Evolutionary conservation across 1,140 invertebrate genomes (phyloP).

Genomic region (Drosophila pachea): DNA sequence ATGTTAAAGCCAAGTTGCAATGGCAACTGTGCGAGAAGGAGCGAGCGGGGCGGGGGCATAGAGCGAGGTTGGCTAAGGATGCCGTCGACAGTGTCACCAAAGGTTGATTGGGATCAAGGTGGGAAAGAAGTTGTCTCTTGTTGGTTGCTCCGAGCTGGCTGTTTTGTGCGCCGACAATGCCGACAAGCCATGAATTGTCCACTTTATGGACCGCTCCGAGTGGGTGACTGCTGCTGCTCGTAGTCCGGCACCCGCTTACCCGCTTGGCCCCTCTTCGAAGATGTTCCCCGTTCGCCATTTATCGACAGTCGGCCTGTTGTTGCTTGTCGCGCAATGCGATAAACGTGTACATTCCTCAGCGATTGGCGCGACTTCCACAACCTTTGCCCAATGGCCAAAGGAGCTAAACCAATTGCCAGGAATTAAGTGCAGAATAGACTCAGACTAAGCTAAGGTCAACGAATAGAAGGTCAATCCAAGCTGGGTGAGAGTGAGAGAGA

Average conservation of each 20-base stretch:
- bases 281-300: background rate
- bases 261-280: constrained; percentile 2
- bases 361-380: constrained; percentile 21
- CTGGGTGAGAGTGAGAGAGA: too few relatives aligned
- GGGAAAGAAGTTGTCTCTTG: constrained; percentile 66
- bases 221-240: too few relatives aligned
- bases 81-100: constrained; percentile 60
- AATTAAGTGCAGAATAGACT: background rate
- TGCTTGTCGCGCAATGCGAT: constrained; percentile 31
- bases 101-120: constrained; percentile 77
- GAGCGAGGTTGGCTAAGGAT: constrained; percentile 12
- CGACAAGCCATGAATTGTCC: constrained; percentile 68
- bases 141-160: constrained; percentile 20
- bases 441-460: too few relatives aligned
- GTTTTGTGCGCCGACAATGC: constrained; percentile 42
- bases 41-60: too few relatives aligned
- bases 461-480: too few relatives aligned
- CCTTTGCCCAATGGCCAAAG: background rate
- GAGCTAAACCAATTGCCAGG: background rate
- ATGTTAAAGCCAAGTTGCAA: constrained; percentile 32
- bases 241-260: too few relatives aligned
- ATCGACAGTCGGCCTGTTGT: constrained; percentile 1
- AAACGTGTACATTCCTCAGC: constrained; percentile 36
- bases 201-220: constrained; percentile 58
- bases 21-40: constrained; percentile 4